Percentiles rank a stretch among this genome's conserved stretches.
phyloP scores from a whole-genome alignment of 2,797 vertebrate species.

The Paguma larvata region DNA sequence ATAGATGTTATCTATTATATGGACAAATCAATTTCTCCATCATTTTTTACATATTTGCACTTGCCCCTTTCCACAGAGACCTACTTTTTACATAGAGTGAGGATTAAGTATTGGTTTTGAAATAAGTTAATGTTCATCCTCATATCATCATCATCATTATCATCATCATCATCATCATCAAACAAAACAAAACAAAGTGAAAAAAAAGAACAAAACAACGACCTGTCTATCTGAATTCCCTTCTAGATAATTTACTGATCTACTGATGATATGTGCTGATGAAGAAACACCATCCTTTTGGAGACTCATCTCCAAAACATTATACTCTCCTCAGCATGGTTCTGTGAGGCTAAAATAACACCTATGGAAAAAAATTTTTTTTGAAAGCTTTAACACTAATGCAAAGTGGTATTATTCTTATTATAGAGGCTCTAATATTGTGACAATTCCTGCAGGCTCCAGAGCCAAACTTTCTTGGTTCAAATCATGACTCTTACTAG shows the following conservation, averaged over 20 bases:
- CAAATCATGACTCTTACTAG: neutral
- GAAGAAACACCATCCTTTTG: neutral
- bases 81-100: neutral
- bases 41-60: neutral
- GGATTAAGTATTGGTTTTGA: neutral
- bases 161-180: neutral
- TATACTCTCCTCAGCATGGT: neutral
- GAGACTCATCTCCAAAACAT: neutral
- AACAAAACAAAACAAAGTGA: too few relatives aligned
- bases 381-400: neutral
- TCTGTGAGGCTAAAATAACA: constrained; percentile 1
- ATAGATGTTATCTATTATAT: neutral
- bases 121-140: neutral
- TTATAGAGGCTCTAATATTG: neutral
- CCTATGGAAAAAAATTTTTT: neutral
- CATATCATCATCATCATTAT: too few relatives aligned
- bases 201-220: neutral
- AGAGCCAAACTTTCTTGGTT: neutral
- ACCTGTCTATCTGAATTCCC: neutral
- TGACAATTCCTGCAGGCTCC: neutral
- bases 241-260: neutral
- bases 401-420: neutral
- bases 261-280: neutral
- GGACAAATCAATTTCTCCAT: neutral
- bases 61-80: neutral